Evolutionary conservation across 2,113 vertebrate genomes (phyloP).

Genomic region (Toxotes jaculatrix): DNA sequence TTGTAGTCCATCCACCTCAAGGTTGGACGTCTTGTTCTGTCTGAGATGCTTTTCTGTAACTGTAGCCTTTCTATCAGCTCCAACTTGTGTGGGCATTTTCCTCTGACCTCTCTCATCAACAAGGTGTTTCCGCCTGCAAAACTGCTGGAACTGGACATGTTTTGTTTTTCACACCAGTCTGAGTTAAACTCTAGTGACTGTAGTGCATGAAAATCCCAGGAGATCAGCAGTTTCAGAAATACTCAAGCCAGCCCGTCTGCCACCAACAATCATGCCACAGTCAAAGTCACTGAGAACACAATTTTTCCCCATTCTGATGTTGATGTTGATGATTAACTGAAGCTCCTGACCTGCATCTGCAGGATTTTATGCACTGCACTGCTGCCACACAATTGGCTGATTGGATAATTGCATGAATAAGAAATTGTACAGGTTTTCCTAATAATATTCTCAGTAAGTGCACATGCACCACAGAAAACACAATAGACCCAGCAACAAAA

Average conservation of each 20-base stretch:
- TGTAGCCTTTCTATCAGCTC: neutral
- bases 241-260: neutral
- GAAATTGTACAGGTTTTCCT: neutral
- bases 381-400: neutral
- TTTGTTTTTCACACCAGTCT: neutral
- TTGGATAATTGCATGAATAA: neutral
- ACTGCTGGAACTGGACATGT: neutral
- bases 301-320: no score
- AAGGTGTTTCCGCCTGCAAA: neutral
- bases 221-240: neutral
- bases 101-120: neutral
- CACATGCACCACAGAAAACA: neutral
- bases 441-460: neutral
- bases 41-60: neutral
- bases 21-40: neutral
- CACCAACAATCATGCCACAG: no score
- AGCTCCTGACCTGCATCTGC: neutral
- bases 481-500: neutral
- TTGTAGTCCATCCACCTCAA: neutral
- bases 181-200: neutral
- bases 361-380: no score
- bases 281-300: no score
- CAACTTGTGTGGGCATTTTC: neutral
- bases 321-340: no score
- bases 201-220: neutral